Base-by-base conservation (phyloP, 1,140 invertebrate species). In the Diorhabda elongata region DNA sequence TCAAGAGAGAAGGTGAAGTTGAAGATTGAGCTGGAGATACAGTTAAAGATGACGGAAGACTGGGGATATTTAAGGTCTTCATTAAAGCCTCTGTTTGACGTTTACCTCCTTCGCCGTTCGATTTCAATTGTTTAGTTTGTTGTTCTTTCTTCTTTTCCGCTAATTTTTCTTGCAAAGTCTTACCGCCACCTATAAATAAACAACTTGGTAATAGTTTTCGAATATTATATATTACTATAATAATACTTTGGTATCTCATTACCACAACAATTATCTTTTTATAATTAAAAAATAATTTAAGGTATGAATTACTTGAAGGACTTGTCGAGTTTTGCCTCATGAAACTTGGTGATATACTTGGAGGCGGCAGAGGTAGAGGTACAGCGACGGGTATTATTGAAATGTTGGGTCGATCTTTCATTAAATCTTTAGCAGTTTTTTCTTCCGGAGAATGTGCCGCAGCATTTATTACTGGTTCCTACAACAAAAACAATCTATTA, bases 151-250 rank as follows among this genome's bases (percentile, higher is more conserved):
- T 85, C 43, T 84, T 81, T 69, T 88, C 87, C 0, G 86, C 86
- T 58, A 88, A 76, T 79, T 87, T 88, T 74, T 88, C 85, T 69
- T 88, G 87, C 57, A 88, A 72, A 2, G 87, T 87, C 80, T 87
- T 88, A 9, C 83, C 83, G 60, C 65, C 65, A 60, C 4, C 47
- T 8, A n/a, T 52, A 3, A 52, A 52, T 52, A 52, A 26, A 26
- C 26, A 26, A 26, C 26, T 26, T 26, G 26, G 26, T 26, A 26
- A 26, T 26, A 26, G 26, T 26, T 26, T 26, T 26, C 0, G 26
- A 26, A 0, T 26, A 26, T 26, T 26, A 26, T 26, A 26, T 26
- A 26, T 26, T 26, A 26, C 26, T 26, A 26, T 26, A 26, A 26
- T 26, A 26, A 26, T 26, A 26, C 26, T 26, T 26, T 26, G 26